phyloP scores from a whole-genome alignment of 2,797 vertebrate species.

The Eidolon dupreanum region DNA sequence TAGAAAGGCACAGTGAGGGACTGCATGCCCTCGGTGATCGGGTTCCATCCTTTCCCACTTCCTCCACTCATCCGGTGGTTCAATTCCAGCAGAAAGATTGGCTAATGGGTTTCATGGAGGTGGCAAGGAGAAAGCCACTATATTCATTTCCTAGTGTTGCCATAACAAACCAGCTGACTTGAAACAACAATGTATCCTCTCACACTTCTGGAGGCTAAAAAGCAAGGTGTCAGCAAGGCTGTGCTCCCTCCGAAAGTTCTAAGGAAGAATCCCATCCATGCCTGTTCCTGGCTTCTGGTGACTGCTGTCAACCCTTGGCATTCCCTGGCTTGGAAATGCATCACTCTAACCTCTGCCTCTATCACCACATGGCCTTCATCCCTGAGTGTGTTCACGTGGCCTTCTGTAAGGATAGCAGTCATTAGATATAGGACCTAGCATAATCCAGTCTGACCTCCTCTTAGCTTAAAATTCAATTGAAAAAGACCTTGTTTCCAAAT shows the following conservation, averaged over 20 bases:
- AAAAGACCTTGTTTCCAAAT: neutral
- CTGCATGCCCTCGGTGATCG: neutral
- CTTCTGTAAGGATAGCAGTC: neutral
- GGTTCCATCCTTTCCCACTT: neutral
- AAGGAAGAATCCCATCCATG: neutral
- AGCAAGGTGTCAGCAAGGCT: neutral
- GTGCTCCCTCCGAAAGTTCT: neutral
- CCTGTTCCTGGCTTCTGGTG: neutral
- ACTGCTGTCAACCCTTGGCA: neutral
- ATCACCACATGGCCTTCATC: neutral
- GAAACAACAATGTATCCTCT: neutral
- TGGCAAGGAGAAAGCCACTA: neutral
- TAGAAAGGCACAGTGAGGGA: neutral
- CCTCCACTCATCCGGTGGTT: neutral
- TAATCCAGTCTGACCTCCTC: neutral
- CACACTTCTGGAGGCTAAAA: neutral
- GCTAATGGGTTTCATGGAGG: neutral
- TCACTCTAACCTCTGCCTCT: neutral
- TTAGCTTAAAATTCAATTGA: neutral
- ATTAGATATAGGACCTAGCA: neutral
- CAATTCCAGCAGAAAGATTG: neutral
- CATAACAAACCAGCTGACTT: neutral
- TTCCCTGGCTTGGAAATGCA: neutral
- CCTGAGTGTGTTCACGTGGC: neutral
- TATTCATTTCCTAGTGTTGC: neutral